phyloP scores from a whole-genome alignment of 2,113 vertebrate species.

The Procapra przewalskii region DNA sequence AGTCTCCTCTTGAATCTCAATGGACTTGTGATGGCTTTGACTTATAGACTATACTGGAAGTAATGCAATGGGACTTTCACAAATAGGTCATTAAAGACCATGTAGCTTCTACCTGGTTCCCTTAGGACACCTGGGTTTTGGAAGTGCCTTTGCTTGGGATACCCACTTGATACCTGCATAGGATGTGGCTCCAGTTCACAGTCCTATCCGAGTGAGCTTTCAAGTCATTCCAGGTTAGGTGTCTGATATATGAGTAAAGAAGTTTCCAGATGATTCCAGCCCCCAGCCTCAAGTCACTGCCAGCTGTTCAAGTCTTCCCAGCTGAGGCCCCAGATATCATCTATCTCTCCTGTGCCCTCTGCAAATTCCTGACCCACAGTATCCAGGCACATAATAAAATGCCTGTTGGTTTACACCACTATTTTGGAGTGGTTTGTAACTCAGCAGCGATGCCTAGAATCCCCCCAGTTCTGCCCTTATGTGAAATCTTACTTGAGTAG shows the following conservation, averaged over 20 bases:
- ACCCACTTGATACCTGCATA: background rate
- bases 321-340: background rate
- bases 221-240: background rate
- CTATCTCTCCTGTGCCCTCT: background rate
- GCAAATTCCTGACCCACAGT: background rate
- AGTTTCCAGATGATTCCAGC: background rate
- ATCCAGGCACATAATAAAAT: background rate
- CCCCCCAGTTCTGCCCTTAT: constrained; percentile 10
- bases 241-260: background rate
- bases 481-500: constrained; percentile 38
- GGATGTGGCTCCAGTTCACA: background rate
- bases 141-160: background rate
- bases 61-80: background rate
- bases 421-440: background rate
- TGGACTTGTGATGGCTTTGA: background rate
- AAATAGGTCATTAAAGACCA: background rate
- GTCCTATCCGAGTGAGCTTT: background rate
- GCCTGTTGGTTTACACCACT: background rate
- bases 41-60: background rate
- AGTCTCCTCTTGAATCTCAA: background rate
- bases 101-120: background rate
- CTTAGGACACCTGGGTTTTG: background rate
- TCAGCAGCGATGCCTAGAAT: background rate
- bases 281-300: background rate
- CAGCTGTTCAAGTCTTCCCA: background rate